Conservation (phyloP, 2,797 vertebrate species). For the Falco berigora region DNA sequence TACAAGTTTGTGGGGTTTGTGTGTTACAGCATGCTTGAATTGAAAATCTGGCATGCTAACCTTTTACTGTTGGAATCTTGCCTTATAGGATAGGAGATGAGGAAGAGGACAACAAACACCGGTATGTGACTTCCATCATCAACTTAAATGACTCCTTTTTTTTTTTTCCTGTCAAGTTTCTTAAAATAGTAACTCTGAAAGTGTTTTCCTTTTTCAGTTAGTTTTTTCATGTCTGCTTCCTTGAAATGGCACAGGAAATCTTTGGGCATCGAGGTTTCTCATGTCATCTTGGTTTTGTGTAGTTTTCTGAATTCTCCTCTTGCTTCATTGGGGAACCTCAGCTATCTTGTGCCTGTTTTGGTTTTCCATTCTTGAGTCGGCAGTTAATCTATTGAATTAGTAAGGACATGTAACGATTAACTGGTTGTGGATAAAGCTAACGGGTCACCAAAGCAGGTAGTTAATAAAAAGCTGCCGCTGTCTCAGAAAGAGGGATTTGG, state of each 20-base stretch:
- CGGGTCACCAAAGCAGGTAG: not conserved
- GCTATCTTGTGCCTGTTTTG: rapidly evolving
- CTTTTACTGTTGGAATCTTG: conserved; percentile 58
- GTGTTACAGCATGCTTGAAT: conserved; percentile 35
- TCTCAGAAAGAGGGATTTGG: not conserved
- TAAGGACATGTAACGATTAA: not conserved
- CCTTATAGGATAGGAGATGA: conserved; percentile 67
- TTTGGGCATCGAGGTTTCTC: not conserved
- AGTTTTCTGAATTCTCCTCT: not conserved
- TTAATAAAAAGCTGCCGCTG: not conserved
- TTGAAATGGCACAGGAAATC: not conserved
- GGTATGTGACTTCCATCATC: conserved; percentile 52
- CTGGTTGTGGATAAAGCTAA: not conserved
- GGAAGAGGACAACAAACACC: conserved; percentile 65
- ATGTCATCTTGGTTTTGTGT: not conserved
- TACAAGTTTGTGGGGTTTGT: not conserved
- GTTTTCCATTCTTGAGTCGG: not conserved
- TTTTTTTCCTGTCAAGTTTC: not conserved
- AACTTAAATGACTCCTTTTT: not conserved
- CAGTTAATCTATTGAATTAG: not conserved
- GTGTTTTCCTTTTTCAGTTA: not conserved
- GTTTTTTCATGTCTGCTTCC: not conserved
- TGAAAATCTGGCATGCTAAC: conserved; percentile 38
- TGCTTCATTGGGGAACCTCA: not conserved
- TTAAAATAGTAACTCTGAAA: not conserved